Base-by-base conservation (phyloP, 2,113 vertebrate genomes). In the Marcusenius ussheri region DNA sequence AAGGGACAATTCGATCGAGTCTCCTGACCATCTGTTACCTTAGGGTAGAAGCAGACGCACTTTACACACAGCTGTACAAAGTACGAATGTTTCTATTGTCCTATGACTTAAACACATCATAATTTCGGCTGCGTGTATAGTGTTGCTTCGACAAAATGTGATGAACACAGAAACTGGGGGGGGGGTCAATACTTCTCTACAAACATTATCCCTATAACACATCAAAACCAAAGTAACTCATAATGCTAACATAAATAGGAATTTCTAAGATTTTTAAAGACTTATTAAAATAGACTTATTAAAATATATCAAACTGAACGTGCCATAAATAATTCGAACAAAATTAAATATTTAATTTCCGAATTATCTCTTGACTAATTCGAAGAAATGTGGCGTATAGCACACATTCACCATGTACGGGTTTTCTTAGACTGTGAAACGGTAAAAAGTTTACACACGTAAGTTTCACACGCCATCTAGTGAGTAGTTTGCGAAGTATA, bases 11-110 rank as follows among this genome's bases (percentile, higher is more conserved):
- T 74, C 1, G 53, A 46, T 84, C 89, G 46, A 89, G 89, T 47
- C 74, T 66, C 88, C 85, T 35, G 58, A 91, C 93, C 93, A 93
- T 93, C 92, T 94, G 92, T 91, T 90, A 88, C 90, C 85, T 87
- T 24, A 47, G 84, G 42, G 42, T 7, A 39, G 10, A 21, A 45
- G 80, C 89, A 51, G 58, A 56, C 46, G 39, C 62, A 50, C 84
- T 45, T 53, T 87, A 66, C 24, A 47, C 89, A 39, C 56, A 53
- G 35, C 62, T 87, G 89, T 58, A 87, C 56, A 13, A 1, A 62
- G 83, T 50, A 27, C 27, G 56, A 89, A 45, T 45, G 51, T 13
- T 35, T 24, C 56, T 88, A 46, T 42, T 42, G 15, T 66, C 35
- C 87, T 45, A 21, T 66, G 21, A 11, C 35, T 88, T 31, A 45